Conservation (phyloP, 2,888 invertebrate genomes). For the Papilio protenor region DNA sequence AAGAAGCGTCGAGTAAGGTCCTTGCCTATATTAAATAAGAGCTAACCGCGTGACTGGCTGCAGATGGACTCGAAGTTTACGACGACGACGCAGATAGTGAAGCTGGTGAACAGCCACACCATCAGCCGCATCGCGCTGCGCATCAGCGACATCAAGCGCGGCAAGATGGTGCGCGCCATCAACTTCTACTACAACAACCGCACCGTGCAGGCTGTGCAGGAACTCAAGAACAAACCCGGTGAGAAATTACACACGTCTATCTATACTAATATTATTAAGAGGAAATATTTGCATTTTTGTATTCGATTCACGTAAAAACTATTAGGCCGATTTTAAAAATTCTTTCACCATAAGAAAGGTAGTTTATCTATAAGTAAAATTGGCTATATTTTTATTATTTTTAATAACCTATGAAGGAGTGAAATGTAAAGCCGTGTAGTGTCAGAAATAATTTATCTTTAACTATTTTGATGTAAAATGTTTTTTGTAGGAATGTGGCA, state of each 20-base stretch:
- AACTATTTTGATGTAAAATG: background rate
- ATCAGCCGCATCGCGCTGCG: constrained; percentile 97
- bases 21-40: constrained; percentile 55
- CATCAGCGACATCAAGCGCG: constrained; percentile 97
- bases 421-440: too few relatives aligned
- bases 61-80: constrained; percentile 98
- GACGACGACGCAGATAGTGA: constrained; percentile 98
- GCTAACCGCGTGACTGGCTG: constrained; percentile 56
- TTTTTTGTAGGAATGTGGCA: constrained; percentile 92
- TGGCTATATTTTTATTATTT: too few relatives aligned
- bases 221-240: constrained; percentile 96
- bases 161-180: constrained; percentile 98
- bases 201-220: constrained; percentile 97
- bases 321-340: too few relatives aligned
- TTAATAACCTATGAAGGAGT: too few relatives aligned
- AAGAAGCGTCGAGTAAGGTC: constrained; percentile 18
- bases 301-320: too few relatives aligned
- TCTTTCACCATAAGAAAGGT: too few relatives aligned
- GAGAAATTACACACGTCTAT: constrained; percentile 48
- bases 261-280: too few relatives aligned
- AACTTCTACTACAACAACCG: constrained; percentile 99
- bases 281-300: too few relatives aligned
- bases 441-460: too few relatives aligned
- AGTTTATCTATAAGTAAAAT: too few relatives aligned
- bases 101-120: constrained; percentile 97